These are phyloP conservation scores for Nephila pilipes DNA, from an alignment of 1,140 invertebrate genomes.

Conservation along the genomic window DNA sequence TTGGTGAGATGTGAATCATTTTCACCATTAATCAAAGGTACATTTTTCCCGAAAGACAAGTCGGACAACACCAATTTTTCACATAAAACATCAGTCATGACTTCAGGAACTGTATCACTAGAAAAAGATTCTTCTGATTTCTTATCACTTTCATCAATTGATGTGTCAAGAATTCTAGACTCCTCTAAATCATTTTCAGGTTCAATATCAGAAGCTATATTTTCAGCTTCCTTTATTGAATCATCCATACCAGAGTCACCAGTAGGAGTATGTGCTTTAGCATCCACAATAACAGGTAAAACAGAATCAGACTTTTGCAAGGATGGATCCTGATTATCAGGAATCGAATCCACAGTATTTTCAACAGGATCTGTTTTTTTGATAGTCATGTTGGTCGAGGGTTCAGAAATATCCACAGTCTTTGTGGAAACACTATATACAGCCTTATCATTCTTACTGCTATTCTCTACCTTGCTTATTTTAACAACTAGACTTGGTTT, in stretches of 20 bases:
- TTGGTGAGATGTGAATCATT: constrained; percentile 1
- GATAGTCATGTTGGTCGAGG: background rate
- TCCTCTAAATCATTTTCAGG: background rate
- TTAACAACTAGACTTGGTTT: constrained; percentile 63
- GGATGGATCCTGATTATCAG: background rate
- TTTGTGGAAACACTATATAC: constrained; percentile 58
- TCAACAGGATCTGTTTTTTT: background rate
- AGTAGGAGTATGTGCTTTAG: background rate
- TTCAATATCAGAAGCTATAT: background rate
- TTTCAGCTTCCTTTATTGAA: background rate
- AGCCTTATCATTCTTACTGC: constrained; percentile 50
- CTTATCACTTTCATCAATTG: constrained; percentile 5
- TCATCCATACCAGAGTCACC: background rate
- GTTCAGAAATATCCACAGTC: background rate
- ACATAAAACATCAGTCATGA: constrained; percentile 1
- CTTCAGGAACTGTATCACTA: constrained; percentile 62
- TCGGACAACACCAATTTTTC: constrained; percentile 17
- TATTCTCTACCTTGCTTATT: constrained; percentile 62
- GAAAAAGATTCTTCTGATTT: constrained; percentile 49
- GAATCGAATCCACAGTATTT: background rate
- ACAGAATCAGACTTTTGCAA: background rate
- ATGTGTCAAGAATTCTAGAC: too few relatives aligned
- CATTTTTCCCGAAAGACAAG: background rate
- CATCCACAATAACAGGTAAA: background rate
- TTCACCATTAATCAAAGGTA: constrained; percentile 24